Evolutionary conservation across 2,113 vertebrate genomes (phyloP).

Genomic region (Pterocles burchelli): DNA sequence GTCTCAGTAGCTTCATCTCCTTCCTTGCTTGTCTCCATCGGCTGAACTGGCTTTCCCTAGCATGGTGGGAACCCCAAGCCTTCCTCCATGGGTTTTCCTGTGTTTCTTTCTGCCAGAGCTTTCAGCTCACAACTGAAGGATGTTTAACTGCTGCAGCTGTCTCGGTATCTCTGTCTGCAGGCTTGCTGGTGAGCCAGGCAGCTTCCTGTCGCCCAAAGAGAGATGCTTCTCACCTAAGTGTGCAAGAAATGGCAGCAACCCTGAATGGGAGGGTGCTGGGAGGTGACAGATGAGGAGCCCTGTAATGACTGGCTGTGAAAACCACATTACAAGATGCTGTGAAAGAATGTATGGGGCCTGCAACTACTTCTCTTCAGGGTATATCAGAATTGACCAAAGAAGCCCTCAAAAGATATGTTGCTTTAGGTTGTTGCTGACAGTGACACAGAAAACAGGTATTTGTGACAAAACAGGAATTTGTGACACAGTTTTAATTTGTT

Average conservation of each 20-base stretch:
- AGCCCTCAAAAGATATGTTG: background rate
- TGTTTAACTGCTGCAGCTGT: background rate
- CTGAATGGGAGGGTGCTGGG: background rate
- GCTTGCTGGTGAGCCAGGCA: background rate
- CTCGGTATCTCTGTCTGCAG: background rate
- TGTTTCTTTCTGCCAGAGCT: background rate
- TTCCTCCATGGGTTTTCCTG: background rate
- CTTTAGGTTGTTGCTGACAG: background rate
- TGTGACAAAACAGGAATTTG: background rate
- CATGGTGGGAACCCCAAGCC: background rate
- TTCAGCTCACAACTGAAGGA: background rate
- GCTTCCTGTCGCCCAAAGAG: background rate
- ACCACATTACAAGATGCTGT: background rate
- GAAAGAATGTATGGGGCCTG: background rate
- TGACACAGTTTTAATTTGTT: constrained; percentile 9
- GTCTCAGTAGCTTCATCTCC: background rate
- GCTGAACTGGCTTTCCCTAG: background rate
- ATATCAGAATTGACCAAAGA: background rate
- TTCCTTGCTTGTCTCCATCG: background rate
- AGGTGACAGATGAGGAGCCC: background rate
- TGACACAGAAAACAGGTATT: background rate
- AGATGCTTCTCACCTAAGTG: background rate
- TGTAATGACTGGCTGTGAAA: background rate
- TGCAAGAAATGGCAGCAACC: background rate
- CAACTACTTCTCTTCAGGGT: background rate